These are phyloP conservation scores for Carassius gibelio DNA, from an alignment of 2,113 vertebrate genomes.

Conservation along the genomic window DNA sequence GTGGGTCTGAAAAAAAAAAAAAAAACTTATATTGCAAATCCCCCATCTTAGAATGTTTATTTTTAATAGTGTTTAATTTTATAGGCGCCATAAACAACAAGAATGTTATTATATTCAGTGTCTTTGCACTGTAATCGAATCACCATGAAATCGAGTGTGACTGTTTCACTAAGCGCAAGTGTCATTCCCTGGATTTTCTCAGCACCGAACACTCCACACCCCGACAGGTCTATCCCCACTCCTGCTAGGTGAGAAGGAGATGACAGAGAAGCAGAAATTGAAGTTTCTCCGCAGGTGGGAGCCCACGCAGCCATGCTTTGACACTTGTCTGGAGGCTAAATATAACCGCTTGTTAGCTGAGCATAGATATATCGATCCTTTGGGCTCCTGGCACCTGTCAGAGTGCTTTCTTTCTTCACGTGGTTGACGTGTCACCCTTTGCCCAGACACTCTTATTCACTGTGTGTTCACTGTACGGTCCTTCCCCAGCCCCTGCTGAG, in stretches of 20 bases:
- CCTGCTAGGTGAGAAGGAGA: slow-evolving; percentile 35
- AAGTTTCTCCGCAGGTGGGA: slow-evolving; percentile 52
- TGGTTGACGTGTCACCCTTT: slow-evolving; percentile 28
- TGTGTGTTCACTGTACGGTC: slow-evolving; percentile 3
- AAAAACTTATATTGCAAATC: not conserved
- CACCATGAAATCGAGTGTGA: slow-evolving; percentile 18
- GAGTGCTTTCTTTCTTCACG: not conserved
- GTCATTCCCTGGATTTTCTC: slow-evolving; percentile 35
- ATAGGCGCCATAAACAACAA: not conserved
- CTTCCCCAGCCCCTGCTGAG: not conserved
- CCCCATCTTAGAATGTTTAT: not conserved
- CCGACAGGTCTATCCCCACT: slow-evolving; percentile 45
- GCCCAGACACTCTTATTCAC: slow-evolving; percentile 32
- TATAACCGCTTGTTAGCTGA: slow-evolving; percentile 61
- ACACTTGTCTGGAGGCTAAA: slow-evolving; percentile 60
- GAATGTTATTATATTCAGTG: not conserved
- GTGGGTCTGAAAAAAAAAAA: not conserved
- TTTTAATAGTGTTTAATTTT: slow-evolving; percentile 1
- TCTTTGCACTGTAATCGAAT: slow-evolving; percentile 2
- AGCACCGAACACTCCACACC: slow-evolving; percentile 39
- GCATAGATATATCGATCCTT: slow-evolving; percentile 58
- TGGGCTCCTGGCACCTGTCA: slow-evolving; percentile 54
- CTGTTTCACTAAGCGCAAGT: slow-evolving; percentile 30
- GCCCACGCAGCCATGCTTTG: slow-evolving; percentile 44
- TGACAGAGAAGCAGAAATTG: slow-evolving; percentile 42